These are phyloP conservation scores for Brachionus manjavacas DNA, from an alignment of 1,140 invertebrate species.

Conservation along the genomic window DNA sequence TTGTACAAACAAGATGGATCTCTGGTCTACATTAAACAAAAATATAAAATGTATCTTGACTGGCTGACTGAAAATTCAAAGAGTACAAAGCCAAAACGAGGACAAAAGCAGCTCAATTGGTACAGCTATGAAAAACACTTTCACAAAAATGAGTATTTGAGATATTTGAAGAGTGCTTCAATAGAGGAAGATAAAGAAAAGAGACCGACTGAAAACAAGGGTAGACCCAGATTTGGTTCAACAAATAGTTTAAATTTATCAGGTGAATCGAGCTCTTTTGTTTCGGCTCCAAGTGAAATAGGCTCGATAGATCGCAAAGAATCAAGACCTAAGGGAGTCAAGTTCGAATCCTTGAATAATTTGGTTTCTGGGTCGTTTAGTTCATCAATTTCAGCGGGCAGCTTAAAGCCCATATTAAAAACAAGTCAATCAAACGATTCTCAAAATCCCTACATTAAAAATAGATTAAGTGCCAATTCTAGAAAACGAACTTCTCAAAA, in stretches of 20 bases:
- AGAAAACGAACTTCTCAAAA: neutral
- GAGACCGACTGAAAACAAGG: neutral
- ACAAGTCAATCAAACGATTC: neutral
- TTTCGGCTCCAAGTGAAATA: neutral
- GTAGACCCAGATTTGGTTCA: neutral
- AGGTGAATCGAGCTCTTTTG: neutral
- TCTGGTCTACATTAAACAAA: slow-evolving; percentile 34
- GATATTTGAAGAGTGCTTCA: slow-evolving; percentile 5
- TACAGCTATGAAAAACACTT: slow-evolving; percentile 1
- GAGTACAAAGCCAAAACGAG: neutral
- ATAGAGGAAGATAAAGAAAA: neutral
- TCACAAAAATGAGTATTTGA: neutral
- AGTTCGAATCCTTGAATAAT: neutral
- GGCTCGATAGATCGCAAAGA: neutral
- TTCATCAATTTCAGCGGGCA: neutral
- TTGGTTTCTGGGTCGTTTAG: neutral
- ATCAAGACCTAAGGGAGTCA: neutral
- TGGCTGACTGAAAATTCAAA: slow-evolving; percentile 6
- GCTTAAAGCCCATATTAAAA: slow-evolving; percentile 3
- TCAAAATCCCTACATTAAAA: slow-evolving; percentile 12
- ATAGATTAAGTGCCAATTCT: slow-evolving; percentile 8
- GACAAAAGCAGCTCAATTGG: neutral
- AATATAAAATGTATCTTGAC: slow-evolving; percentile 32
- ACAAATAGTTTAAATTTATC: neutral
- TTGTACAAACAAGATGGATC: neutral